phyloP scores from a whole-genome alignment of 2,797 vertebrate genomes.

The Xiphorhynchus erythropygius region DNA sequence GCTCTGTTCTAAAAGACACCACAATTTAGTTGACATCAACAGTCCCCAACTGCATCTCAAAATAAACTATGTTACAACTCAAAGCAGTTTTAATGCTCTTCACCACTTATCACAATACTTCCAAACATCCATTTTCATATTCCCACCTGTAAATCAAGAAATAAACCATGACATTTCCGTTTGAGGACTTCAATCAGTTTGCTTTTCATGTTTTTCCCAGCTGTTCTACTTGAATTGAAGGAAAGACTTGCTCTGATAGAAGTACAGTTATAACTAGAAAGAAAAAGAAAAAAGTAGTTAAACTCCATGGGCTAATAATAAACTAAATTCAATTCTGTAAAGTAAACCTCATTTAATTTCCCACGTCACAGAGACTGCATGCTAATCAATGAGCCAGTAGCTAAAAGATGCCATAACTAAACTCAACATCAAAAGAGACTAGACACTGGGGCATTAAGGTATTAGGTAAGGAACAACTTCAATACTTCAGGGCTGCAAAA shows the following conservation, averaged over 20 bases:
- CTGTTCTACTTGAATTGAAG: constrained; percentile 74
- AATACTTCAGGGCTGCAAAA: not conserved
- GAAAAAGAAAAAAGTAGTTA: not conserved
- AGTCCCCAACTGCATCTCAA: not conserved
- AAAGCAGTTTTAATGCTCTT: not conserved
- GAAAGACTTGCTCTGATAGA: constrained; percentile 89
- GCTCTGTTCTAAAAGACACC: not conserved
- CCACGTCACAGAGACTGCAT: not conserved
- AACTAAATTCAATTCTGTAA: not conserved
- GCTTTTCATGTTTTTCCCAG: constrained; percentile 83
- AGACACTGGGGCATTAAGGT: not conserved
- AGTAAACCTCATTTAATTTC: not conserved
- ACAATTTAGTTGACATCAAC: not conserved
- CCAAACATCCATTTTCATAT: not conserved
- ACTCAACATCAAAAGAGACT: not conserved
- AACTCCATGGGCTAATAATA: not conserved
- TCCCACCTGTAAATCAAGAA: constrained; percentile 88
- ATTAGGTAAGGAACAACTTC: not conserved
- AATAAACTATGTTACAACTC: not conserved
- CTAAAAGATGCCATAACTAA: not conserved
- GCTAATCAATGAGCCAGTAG: not conserved
- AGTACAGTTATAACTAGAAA: constrained; percentile 82
- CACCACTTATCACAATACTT: not conserved
- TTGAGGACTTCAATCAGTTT: constrained; percentile 85
- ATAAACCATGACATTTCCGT: constrained; percentile 86